Base-by-base conservation (phyloP, 2,113 vertebrate genomes). In the Anoplopoma fimbria region DNA sequence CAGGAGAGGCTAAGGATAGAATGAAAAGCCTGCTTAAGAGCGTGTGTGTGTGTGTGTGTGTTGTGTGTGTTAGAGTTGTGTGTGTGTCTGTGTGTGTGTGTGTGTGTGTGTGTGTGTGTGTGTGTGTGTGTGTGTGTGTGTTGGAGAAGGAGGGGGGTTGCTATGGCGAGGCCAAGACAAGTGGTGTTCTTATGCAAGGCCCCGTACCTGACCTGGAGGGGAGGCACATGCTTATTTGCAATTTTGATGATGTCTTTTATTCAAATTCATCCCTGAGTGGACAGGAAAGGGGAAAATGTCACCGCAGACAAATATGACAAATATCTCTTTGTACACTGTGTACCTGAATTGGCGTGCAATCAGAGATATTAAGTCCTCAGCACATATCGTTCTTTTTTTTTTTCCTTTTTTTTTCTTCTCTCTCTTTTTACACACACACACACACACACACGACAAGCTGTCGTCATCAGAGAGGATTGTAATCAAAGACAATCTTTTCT, bases 11-110 rank as follows among this genome's bases (percentile, higher is more conserved):
- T 95, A 96, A 95, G 93, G 95, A 96, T 97, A 96, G 95, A 96
- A 94, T 81, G 85, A 90, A 96, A 97, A 97, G 95, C 96, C 95
- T 89, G 90, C 91, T 93, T 97, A 97, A 96, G 95, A 89, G 93
- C 53, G 83, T 55, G 38, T 82, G 74, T 63, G 62, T 31, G 62
- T 64, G 61, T 69, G 70, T 27, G 71, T 53, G 36, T 60, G 63
- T 31, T 34, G 53, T 63, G 64, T 69, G 71, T n/a, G 72, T n/a
- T n/a, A n/a, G n/a, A n/a, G n/a, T 40, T 61, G 63, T 72, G 69
- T 27, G 71, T 53, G 36, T 51, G 47, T 80, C 68, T 60, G 63
- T 29, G 57, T 61, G 62, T 72, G 69, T 25, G 72, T 57, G 40
- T 53, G 51, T 81, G 73, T 62, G 65, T 34, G 53, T 63, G 64